Evolutionary conservation across 2,888 invertebrate genomes (phyloP).

Genomic region (Apamea epomidion): DNA sequence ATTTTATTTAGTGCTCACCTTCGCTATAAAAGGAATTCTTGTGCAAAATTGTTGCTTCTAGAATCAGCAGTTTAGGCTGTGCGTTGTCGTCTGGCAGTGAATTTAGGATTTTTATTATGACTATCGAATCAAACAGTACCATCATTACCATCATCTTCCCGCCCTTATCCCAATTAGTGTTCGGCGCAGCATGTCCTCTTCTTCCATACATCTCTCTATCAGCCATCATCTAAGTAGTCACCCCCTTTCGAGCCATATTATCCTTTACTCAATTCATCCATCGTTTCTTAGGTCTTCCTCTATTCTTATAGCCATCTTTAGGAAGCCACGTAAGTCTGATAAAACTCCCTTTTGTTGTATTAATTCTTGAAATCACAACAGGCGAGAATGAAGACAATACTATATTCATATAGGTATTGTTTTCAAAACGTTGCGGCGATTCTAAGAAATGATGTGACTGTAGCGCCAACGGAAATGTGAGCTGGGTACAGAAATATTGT

Average conservation of each 20-base stretch:
- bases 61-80: no score
- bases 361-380: constrained; percentile 18
- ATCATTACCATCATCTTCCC: no score
- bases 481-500: background rate
- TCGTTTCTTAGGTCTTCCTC: background rate
- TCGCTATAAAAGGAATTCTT: no score
- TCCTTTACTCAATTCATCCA: background rate
- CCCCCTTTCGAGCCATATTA: background rate
- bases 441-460: constrained; percentile 15
- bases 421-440: constrained; percentile 6
- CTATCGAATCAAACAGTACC: no score
- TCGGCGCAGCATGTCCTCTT: no score
- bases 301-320: background rate
- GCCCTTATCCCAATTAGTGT: no score
- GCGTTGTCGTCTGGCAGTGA: no score
- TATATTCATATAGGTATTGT: constrained; percentile 23
- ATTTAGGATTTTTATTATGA: no score
- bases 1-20: no score
- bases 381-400: constrained; percentile 20
- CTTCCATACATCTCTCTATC: background rate
- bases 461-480: background rate
- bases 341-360: constrained; percentile 29
- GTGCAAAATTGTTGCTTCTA: no score
- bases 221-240: no score
- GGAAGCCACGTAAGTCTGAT: constrained; percentile 11